Evolutionary conservation across 2,888 invertebrate genomes (phyloP).

Genomic region (Teinopalpus imperialis): DNA sequence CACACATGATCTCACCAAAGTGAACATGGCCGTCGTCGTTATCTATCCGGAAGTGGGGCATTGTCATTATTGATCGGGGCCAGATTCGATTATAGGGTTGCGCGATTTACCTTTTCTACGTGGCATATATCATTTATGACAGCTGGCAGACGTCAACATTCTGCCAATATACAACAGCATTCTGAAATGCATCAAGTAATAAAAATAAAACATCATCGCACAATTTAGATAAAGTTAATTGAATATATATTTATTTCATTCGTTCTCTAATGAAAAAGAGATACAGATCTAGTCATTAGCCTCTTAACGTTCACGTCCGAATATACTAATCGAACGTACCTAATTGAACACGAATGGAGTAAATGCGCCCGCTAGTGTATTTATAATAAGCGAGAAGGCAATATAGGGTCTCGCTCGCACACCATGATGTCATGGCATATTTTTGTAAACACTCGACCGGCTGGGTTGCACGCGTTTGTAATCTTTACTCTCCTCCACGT

Average conservation of each 20-base stretch:
- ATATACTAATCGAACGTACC: slow-evolving; percentile 42
- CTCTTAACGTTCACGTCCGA: slow-evolving; percentile 22
- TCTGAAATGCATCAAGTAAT: too few species aligned
- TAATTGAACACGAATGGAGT: slow-evolving; percentile 61
- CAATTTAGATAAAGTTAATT: too few species aligned
- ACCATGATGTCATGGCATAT: slow-evolving; percentile 81
- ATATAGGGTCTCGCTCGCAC: slow-evolving; percentile 56
- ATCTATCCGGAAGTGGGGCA: slow-evolving; percentile 51
- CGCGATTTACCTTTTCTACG: slow-evolving; percentile 22
- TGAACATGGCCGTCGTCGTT: slow-evolving; percentile 38
- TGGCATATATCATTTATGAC: slow-evolving; percentile 17
- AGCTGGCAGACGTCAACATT: background rate
- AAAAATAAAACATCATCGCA: too few species aligned
- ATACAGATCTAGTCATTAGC: background rate
- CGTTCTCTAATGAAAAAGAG: too few species aligned
- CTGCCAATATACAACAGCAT: slow-evolving; percentile 10
- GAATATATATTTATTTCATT: too few species aligned
- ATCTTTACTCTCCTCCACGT: slow-evolving; percentile 53
- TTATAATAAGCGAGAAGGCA: slow-evolving; percentile 56
- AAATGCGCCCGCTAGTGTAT: slow-evolving; percentile 63
- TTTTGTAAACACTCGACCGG: slow-evolving; percentile 66
- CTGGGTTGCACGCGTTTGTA: slow-evolving; percentile 64
- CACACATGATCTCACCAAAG: slow-evolving; percentile 6
- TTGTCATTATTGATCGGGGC: slow-evolving; percentile 44
- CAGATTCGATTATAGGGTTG: slow-evolving; percentile 27